A percentile compares a stretch with the other conserved stretches of the same genome.
phyloP scores from a whole-genome alignment of 2,888 invertebrate genomes.

The Saturnia pavonia region DNA sequence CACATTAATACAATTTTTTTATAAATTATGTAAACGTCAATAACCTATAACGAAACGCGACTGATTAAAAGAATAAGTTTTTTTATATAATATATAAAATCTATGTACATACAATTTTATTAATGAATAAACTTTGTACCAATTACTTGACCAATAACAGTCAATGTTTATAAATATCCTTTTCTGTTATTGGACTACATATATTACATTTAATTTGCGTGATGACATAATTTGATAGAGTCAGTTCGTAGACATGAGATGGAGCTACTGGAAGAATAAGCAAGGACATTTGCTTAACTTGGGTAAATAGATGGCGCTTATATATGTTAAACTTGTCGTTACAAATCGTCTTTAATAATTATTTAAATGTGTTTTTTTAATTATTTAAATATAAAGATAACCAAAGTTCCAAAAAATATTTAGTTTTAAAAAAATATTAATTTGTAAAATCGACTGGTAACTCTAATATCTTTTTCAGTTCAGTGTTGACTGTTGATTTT shows the following conservation, averaged over 20 bases:
- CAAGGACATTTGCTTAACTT: not conserved
- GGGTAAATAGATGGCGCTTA: not conserved
- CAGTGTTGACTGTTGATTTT: not conserved
- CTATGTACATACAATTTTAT: slow-evolving; percentile 12
- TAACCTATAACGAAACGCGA: slow-evolving; percentile 19
- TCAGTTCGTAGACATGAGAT: not conserved
- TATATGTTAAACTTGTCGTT: not conserved
- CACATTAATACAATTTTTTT: not conserved
- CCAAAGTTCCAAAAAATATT: not conserved
- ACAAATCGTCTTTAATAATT: not conserved
- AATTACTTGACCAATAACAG: slow-evolving; percentile 2
- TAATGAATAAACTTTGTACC: slow-evolving; percentile 12
- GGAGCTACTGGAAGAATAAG: not conserved
- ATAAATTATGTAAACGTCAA: slow-evolving; percentile 16
- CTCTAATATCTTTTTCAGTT: not conserved
- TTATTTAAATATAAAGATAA: not conserved
- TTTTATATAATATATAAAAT: slow-evolving; percentile 18
- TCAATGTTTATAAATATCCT: slow-evolving; percentile 8
- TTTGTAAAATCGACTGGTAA: slow-evolving; percentile 16
- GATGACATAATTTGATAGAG: not conserved
- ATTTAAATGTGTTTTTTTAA: not conserved
- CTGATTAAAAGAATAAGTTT: slow-evolving; percentile 22
- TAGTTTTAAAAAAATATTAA: not conserved
- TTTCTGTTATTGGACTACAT: slow-evolving; percentile 15
- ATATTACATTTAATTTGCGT: not conserved